Evolutionary conservation across 1,140 invertebrate species (phyloP).

Genomic region (Eciton burchellii): DNA sequence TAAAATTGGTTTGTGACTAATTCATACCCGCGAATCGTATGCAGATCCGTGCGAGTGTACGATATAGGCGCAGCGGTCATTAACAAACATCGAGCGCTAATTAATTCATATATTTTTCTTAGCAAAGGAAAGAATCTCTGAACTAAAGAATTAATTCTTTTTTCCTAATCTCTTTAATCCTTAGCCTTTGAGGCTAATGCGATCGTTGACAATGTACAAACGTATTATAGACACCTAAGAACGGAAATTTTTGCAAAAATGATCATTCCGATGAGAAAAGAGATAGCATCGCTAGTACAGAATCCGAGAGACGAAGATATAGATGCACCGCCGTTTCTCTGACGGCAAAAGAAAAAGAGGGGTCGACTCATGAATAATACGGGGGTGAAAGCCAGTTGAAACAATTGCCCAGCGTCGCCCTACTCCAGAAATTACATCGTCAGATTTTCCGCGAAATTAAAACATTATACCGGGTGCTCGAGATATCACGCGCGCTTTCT

Average conservation of each 20-base stretch:
- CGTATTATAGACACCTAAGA: conserved; percentile 22
- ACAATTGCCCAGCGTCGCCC: conserved; percentile 75
- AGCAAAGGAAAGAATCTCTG: too few relatives aligned
- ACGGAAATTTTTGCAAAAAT: conserved; percentile 31
- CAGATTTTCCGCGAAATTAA: conserved; percentile 77
- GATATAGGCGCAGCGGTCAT: background rate
- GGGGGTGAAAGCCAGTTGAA: conserved; percentile 75
- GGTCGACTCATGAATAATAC: conserved; percentile 75
- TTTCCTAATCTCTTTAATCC: background rate
- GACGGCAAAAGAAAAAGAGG: conserved; percentile 63
- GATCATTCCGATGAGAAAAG: conserved; percentile 18
- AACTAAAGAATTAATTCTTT: too few relatives aligned
- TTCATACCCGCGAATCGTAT: conserved; percentile 42
- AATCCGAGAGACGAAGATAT: background rate
- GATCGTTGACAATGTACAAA: conserved; percentile 26
- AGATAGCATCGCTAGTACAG: conserved; percentile 3
- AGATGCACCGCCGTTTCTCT: conserved; percentile 43
- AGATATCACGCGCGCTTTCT: conserved; percentile 7
- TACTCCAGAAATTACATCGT: conserved; percentile 77
- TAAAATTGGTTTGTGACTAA: conserved; percentile 50
- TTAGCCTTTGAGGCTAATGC: conserved; percentile 6
- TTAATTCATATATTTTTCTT: conserved; percentile 9
- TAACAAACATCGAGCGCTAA: background rate
- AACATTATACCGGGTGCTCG: conserved; percentile 69
- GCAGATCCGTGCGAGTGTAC: background rate